Conservation (phyloP, 1,140 invertebrate species). For the Nasonia vitripennis region DNA sequence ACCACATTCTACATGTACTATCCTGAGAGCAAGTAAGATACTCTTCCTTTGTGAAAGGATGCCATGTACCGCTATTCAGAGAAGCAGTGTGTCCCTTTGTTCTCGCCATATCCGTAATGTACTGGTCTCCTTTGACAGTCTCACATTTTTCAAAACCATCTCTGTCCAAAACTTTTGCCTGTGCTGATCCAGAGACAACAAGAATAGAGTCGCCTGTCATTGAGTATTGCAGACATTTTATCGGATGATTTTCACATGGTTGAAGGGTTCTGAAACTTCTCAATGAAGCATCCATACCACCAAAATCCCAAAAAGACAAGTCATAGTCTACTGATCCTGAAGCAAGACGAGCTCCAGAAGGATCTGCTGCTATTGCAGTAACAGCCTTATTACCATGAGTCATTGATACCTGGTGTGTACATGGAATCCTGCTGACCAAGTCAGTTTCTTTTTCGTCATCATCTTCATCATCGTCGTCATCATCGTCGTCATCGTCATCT, state of each 20-base stretch:
- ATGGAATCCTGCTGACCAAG: constrained; percentile 83
- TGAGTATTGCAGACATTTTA: constrained; percentile 93
- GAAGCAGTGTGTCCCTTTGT: constrained; percentile 98
- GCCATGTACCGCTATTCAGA: constrained; percentile 94
- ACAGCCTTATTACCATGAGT: constrained; percentile 91
- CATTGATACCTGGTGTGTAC: constrained; percentile 87
- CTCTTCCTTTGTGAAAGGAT: constrained; percentile 92
- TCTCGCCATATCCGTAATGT: constrained; percentile 93
- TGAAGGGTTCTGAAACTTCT: constrained; percentile 93
- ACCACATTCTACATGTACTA: constrained; percentile 94
- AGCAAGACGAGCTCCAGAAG: constrained; percentile 92
- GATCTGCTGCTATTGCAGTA: constrained; percentile 91
- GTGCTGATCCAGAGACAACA: constrained; percentile 92
- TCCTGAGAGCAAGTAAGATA: constrained; percentile 97
- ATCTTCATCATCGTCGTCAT: constrained; percentile 73
- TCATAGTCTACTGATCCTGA: constrained; percentile 97
- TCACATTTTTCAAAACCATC: constrained; percentile 97
- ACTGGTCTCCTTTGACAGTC: constrained; percentile 97
- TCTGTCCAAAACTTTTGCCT: constrained; percentile 95
- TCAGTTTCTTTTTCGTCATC: constrained; percentile 75
- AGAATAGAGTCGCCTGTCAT: constrained; percentile 95
- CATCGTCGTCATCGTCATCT: constrained; percentile 67
- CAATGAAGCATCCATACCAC: constrained; percentile 95
- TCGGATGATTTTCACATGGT: constrained; percentile 97
- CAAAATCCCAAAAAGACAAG: constrained; percentile 98